Percentiles rank a stretch among this genome's conserved stretches.
Conservation (phyloP, 2,888 invertebrate species). For the Argyra leucocephala region DNA sequence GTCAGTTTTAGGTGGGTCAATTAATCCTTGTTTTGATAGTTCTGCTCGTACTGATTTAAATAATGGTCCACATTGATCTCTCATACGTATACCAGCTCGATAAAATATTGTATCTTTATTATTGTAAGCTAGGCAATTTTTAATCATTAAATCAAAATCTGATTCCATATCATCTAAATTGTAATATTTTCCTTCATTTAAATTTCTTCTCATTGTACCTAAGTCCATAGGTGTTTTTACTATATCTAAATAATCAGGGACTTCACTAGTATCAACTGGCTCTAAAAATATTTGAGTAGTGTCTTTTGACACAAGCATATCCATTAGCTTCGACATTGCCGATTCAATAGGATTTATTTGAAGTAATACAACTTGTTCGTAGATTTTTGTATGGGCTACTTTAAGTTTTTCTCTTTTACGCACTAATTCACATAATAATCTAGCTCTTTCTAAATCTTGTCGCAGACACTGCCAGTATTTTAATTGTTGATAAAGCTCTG, state of each 20-base stretch:
- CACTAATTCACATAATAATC: slow-evolving; percentile 84
- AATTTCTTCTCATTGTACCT: slow-evolving; percentile 72
- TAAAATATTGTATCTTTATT: slow-evolving; percentile 92
- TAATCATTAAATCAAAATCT: slow-evolving; percentile 93
- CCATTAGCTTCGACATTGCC: slow-evolving; percentile 65
- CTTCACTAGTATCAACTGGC: slow-evolving; percentile 80
- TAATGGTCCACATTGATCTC: slow-evolving; percentile 74
- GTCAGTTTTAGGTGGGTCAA: slow-evolving; percentile 39
- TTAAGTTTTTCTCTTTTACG: slow-evolving; percentile 93
- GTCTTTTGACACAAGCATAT: slow-evolving; percentile 69
- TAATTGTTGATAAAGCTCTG: slow-evolving; percentile 72
- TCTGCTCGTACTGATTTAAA: slow-evolving; percentile 72
- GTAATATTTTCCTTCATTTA: slow-evolving; percentile 58
- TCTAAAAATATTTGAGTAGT: slow-evolving; percentile 81
- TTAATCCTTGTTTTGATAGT: slow-evolving; percentile 44
- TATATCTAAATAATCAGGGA: slow-evolving; percentile 81
- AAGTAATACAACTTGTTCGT: slow-evolving; percentile 70
- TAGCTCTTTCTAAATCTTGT: slow-evolving; percentile 86
- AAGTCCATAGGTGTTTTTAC: slow-evolving; percentile 83
- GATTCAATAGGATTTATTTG: slow-evolving; percentile 74
- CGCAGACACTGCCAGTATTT: slow-evolving; percentile 91
- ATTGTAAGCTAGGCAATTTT: slow-evolving; percentile 91
- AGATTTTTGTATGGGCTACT: slow-evolving; percentile 70
- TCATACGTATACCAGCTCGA: slow-evolving; percentile 77
- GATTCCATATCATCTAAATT: slow-evolving; percentile 69